Base-by-base conservation (phyloP, 37 sponge, comb jelly and placozoan genomes). In the Cliona cf. orientalis region DNA sequence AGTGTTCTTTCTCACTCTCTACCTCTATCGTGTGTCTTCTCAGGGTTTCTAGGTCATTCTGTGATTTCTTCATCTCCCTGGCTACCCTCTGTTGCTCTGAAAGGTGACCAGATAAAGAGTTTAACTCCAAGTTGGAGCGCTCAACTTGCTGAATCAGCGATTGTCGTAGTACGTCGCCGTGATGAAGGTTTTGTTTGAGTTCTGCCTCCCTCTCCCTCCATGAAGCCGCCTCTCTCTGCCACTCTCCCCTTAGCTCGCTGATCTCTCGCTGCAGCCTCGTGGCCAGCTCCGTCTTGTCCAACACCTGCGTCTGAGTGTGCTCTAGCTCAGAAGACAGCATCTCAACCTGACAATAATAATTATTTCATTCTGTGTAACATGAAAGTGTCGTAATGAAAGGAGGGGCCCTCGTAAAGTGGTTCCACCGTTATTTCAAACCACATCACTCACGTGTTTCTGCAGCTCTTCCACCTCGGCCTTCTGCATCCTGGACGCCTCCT, bases 91-190 rank as follows among this genome's bases (percentile, higher is more conserved):
- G 34, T n/a, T 45, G 36, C 45, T 64, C 76, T 21, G 14, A 59
- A 11, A 36, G 11, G 29, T 58, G 33, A 32, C 42, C 40, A 12
- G 57, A 38, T 42, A 29, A 39, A 4, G 40, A 38, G 12, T 42
- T 6, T 1, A 85, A 41, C 45, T 85, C 78, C 3, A 14, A n/a
- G 34, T 28, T 61, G 38, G 78, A 28, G 42, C 59, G 33, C 42
- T 73, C 69, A 26, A 87, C 49, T n/a, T 81, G 80, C 11, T 58
- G 63, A 0, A 81, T 26, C 29, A 89, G 74, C 0, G 56, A 45
- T 23, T 72, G 72, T 23, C 79, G n/a, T 1, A 38, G 67, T 22
- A 4, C 66, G 40, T 89, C 84, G 73, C 74, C 71, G 26, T 82
- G 63, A 5, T 46, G 43, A 38, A 89, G 65, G 5, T 37, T 33